Percentiles rank a stretch among this genome's conserved stretches.
Conservation (phyloP, 2,113 vertebrate genomes). For the Cebidichthys violaceus region DNA sequence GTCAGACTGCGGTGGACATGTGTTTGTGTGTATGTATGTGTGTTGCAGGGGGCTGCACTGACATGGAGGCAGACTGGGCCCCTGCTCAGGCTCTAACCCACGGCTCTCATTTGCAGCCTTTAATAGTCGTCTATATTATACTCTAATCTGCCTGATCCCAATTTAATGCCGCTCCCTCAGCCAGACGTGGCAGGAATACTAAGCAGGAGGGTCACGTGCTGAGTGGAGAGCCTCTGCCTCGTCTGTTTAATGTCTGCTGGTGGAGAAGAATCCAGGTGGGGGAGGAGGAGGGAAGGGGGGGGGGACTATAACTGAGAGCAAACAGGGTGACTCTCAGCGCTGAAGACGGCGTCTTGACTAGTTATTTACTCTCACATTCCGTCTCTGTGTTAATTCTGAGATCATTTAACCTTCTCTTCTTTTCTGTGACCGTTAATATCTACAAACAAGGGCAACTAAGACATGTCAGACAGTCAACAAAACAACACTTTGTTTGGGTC, state of each 20-base stretch:
- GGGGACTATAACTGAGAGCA: constrained; percentile 43
- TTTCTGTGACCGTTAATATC: constrained; percentile 2
- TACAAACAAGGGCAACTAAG: constrained; percentile 11
- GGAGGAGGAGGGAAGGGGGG: background rate
- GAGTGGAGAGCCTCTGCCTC: constrained; percentile 81
- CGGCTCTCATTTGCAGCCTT: constrained; percentile 95
- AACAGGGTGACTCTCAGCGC: constrained; percentile 50
- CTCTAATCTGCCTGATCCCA: constrained; percentile 99
- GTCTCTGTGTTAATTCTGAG: constrained; percentile 38
- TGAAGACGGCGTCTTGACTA: constrained; percentile 56
- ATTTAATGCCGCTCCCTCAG: constrained; percentile 94
- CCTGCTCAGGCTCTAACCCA: constrained; percentile 81
- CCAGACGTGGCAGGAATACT: constrained; percentile 86
- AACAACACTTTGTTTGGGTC: constrained; percentile 4
- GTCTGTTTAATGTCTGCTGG: constrained; percentile 65
- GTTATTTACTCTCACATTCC: constrained; percentile 43
- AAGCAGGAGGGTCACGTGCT: constrained; percentile 79
- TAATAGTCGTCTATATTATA: constrained; percentile 95
- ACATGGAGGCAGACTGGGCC: constrained; percentile 69
- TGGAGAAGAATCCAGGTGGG: constrained; percentile 30
- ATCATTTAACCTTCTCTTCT: background rate
- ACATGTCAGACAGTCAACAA: constrained; percentile 1
- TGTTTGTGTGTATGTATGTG: constrained; percentile 56
- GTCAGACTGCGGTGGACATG: constrained; percentile 12
- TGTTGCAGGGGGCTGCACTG: constrained; percentile 69